phyloP scores from a whole-genome alignment of 2,113 vertebrate genomes.

The Mus musculus region DNA sequence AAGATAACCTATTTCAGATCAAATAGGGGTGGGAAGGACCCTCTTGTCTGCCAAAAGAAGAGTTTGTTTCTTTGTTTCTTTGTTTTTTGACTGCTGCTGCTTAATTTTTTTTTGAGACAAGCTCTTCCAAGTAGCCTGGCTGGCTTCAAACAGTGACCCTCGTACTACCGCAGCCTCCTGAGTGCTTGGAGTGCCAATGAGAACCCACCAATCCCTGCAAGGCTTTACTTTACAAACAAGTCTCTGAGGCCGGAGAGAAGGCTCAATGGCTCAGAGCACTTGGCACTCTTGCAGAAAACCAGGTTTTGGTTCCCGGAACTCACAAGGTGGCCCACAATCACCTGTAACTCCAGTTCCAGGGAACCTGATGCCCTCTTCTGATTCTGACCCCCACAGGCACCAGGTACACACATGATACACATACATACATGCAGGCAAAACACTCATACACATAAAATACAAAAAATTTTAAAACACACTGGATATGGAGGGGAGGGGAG shows the following conservation, averaged over 20 bases:
- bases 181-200: not conserved
- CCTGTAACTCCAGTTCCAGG: not conserved
- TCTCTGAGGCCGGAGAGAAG: too few relatives aligned
- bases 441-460: not conserved
- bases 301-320: not conserved
- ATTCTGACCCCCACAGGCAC: not conserved
- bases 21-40: not conserved
- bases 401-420: not conserved
- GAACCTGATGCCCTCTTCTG: not conserved
- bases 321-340: not conserved
- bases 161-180: not conserved
- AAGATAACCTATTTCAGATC: not conserved
- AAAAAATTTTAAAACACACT: not conserved
- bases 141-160: not conserved
- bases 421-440: not conserved
- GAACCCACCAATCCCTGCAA: not conserved
- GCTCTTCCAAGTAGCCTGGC: not conserved
- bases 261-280: not conserved
- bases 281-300: not conserved
- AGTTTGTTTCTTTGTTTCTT: not conserved
- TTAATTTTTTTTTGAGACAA: not conserved
- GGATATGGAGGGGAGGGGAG: not conserved
- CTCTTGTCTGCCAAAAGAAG: not conserved
- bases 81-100: not conserved
- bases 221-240: not conserved